Conservation (phyloP, 2,797 vertebrate species). For the Sebastes elongatus region DNA sequence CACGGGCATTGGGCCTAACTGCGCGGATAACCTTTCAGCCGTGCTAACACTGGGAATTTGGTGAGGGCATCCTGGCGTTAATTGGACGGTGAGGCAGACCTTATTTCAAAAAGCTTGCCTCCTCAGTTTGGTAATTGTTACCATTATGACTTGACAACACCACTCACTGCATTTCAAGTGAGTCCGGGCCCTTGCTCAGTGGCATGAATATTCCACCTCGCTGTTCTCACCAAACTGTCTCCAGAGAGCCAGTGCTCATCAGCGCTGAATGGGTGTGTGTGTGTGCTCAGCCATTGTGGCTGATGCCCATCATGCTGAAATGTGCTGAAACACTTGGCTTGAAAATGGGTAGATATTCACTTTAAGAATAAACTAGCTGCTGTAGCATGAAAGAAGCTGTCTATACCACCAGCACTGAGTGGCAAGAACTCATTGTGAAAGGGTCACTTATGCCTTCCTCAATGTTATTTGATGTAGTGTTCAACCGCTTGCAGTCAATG, state of each 20-base stretch:
- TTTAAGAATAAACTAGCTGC: conserved; percentile 38
- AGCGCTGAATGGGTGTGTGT: conserved; percentile 62
- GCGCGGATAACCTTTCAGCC: conserved; percentile 68
- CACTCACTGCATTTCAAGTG: conserved; percentile 62
- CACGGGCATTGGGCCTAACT: conserved; percentile 54
- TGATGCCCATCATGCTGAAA: conserved; percentile 59
- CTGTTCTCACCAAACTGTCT: conserved; percentile 72
- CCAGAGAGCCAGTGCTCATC: conserved; percentile 67
- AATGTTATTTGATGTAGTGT: conserved; percentile 2
- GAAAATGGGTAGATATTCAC: conserved; percentile 30
- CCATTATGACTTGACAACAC: conserved; percentile 65
- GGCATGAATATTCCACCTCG: conserved; percentile 79
- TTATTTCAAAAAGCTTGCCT: conserved; percentile 55
- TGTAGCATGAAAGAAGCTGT: conserved; percentile 27
- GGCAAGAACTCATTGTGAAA: background rate
- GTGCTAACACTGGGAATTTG: conserved; percentile 52
- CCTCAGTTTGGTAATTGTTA: conserved; percentile 71
- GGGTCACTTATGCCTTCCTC: conserved; percentile 1
- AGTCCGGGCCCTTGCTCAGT: conserved; percentile 68
- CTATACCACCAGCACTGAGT: conserved; percentile 27
- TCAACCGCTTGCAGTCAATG: background rate
- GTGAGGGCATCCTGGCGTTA: conserved; percentile 53
- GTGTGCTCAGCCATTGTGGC: conserved; percentile 55
- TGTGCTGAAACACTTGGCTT: conserved; percentile 23
- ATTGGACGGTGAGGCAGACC: conserved; percentile 60